Conservation (phyloP, 2,888 invertebrate species). For the Cryptophagus acutangulus region DNA sequence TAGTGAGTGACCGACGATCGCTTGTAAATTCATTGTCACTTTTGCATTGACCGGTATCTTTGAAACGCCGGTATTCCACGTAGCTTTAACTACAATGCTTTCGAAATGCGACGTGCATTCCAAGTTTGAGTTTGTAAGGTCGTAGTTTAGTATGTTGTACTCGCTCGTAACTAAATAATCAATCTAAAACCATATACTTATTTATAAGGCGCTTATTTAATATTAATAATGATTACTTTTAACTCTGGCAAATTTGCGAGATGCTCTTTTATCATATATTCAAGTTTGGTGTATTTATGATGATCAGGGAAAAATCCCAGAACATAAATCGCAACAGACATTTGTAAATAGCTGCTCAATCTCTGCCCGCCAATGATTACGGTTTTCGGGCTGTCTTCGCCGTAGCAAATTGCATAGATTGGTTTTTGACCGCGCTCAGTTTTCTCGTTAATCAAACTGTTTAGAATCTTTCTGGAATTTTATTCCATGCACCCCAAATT, state of each 20-base stretch:
- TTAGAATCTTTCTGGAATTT: background rate
- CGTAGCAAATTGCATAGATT: conserved; percentile 25
- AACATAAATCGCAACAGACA: conserved; percentile 17
- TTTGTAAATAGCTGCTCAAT: conserved; percentile 9
- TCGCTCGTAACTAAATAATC: conserved; percentile 20
- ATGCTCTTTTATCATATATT: conserved; percentile 26
- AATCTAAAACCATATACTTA: conserved; percentile 18
- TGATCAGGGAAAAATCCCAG: conserved; percentile 19
- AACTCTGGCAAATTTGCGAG: background rate
- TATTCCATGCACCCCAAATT: background rate
- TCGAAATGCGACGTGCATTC: conserved; percentile 16
- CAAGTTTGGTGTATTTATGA: conserved; percentile 17
- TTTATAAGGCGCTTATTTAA: background rate
- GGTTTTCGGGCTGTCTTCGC: conserved; percentile 18
- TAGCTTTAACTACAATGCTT: conserved; percentile 21
- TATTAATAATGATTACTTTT: background rate
- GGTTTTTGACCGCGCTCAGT: conserved; percentile 8
- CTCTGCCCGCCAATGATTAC: conserved; percentile 22
- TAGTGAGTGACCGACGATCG: conserved; percentile 26
- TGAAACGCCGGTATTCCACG: conserved; percentile 9
- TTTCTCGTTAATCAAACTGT: conserved; percentile 1
- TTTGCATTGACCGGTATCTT: background rate
- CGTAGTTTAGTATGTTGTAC: conserved; percentile 19
- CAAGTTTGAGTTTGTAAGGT: conserved; percentile 18
- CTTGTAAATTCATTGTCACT: conserved; percentile 19